phyloP scores from a whole-genome alignment of 2,797 vertebrate species.

The Rachycentron canadum region DNA sequence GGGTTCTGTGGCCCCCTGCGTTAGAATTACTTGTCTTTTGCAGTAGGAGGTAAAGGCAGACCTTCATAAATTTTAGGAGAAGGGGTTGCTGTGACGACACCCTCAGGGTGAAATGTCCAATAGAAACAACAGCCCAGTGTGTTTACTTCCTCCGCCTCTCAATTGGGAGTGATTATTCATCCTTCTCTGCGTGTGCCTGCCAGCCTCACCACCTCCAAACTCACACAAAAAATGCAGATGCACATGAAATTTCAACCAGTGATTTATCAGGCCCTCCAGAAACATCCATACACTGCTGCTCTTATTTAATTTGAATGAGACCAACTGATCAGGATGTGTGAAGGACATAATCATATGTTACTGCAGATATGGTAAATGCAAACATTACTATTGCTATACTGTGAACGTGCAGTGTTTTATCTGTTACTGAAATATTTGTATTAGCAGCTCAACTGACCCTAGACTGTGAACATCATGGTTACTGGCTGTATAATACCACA shows the following conservation, averaged over 20 bases:
- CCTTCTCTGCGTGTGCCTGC: conserved; percentile 64
- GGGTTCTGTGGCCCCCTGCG: conserved; percentile 29
- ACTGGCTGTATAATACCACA: not conserved
- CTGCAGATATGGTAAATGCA: conserved; percentile 26
- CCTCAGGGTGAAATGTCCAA: conserved; percentile 70
- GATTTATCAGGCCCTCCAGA: conserved; percentile 65
- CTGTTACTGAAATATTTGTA: conserved; percentile 13
- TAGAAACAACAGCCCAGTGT: conserved; percentile 73
- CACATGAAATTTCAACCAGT: conserved; percentile 55
- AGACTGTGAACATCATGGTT: not conserved
- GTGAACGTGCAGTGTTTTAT: conserved; percentile 12
- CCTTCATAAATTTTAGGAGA: conserved; percentile 64
- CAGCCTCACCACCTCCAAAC: conserved; percentile 63
- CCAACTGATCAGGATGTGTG: conserved; percentile 50
- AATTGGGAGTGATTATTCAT: conserved; percentile 72
- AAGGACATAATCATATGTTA: conserved; percentile 39
- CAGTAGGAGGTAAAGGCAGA: conserved; percentile 43
- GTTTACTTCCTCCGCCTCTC: conserved; percentile 68
- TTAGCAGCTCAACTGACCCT: conserved; percentile 16
- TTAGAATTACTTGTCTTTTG: conserved; percentile 50
- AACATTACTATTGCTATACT: conserved; percentile 38
- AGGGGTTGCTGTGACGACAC: conserved; percentile 54
- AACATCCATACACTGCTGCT: conserved; percentile 31
- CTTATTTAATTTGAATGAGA: conserved; percentile 57
- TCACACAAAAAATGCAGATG: conserved; percentile 68